These are phyloP conservation scores for Stichodactyla helianthus DNA, from an alignment of 64 coral and sea anemone genomes.

Conservation along the genomic window DNA sequence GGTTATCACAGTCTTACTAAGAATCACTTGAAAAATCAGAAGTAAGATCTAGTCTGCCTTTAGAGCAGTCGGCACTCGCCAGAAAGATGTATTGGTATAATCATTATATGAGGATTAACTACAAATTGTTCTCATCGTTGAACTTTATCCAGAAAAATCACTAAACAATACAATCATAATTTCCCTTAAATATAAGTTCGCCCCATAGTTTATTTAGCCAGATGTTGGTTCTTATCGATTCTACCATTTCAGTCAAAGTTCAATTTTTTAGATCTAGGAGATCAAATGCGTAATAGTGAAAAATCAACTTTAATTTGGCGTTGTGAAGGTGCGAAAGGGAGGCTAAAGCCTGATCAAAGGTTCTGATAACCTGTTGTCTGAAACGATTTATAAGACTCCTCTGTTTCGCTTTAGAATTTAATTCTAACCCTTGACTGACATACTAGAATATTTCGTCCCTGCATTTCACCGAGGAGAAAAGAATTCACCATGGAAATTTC, in stretches of 20 bases:
- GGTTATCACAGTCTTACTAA: not conserved
- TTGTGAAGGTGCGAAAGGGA: not conserved
- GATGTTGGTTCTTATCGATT: not conserved
- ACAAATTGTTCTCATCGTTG: not conserved
- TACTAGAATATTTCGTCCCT: not conserved
- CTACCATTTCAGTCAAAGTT: not conserved
- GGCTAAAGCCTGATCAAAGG: not conserved
- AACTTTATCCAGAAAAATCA: conserved; percentile 1
- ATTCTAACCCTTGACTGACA: not conserved
- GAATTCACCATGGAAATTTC: conserved; percentile 14
- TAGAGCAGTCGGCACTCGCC: not conserved
- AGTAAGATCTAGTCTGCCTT: not conserved
- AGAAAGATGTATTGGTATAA: conserved; percentile 1
- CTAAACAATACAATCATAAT: not conserved
- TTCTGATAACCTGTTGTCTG: not conserved
- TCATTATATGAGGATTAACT: conserved; percentile 4
- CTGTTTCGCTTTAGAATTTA: not conserved
- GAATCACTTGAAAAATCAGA: conserved; percentile 25
- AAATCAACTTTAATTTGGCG: not conserved
- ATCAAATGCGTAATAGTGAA: not conserved
- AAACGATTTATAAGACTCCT: not conserved
- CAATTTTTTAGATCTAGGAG: conserved; percentile 5
- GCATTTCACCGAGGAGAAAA: not conserved
- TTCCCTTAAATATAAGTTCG: not conserved
- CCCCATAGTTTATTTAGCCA: not conserved